phyloP scores from a whole-genome alignment of 2,113 vertebrate species.

The Grallaria varia region DNA sequence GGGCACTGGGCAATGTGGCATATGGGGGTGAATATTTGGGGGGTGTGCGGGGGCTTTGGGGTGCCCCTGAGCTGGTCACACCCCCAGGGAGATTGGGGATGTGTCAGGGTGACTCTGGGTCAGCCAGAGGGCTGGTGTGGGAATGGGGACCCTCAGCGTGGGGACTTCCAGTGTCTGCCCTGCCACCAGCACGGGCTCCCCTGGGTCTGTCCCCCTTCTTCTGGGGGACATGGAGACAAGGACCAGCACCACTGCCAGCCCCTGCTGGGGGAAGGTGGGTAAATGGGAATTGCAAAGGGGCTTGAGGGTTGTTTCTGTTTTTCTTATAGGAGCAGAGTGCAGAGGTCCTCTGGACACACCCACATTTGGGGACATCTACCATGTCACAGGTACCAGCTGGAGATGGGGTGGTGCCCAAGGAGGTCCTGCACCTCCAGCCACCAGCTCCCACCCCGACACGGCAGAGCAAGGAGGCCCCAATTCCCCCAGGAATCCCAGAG shows the following conservation, averaged over 20 bases:
- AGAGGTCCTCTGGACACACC: neutral
- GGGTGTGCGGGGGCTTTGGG: fast-evolving
- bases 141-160: fast-evolving
- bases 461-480: neutral
- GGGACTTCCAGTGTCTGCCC: neutral
- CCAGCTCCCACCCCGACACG: fast-evolving
- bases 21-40: neutral
- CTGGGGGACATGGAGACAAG: neutral
- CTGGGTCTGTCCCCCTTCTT: neutral
- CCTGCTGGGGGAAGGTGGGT: neutral
- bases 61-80: neutral
- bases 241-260: neutral
- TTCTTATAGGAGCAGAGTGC: neutral
- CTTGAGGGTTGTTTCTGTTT: neutral
- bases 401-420: neutral
- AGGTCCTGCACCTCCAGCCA: neutral
- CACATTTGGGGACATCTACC: conserved; percentile 25
- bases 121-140: neutral
- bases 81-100: neutral
- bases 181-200: neutral
- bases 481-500: fast-evolving
- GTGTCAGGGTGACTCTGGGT: fast-evolving
- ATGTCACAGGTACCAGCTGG: neutral
- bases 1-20: neutral
- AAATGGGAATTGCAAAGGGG: neutral